Evolutionary conservation across 2,888 invertebrate genomes (phyloP), one percentile per base, ranked within the genome.

Genomic region (Acutogordius australiensis): DNA sequence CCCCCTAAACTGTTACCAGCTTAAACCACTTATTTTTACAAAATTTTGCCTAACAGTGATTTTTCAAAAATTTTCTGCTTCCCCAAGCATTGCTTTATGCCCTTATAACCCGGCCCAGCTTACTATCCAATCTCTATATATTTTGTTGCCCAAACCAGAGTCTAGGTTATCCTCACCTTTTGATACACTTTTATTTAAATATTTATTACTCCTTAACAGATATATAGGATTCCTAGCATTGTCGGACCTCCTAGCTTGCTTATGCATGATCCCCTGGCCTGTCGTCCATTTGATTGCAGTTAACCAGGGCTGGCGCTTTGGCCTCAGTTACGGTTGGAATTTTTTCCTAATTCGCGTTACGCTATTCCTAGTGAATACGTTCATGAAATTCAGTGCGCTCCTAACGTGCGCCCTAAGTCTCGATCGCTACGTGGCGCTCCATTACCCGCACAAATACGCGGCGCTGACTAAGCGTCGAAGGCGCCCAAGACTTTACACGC

Each of bases 381-480:
- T 57, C 29, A 57, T 57, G 58, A 57, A 57, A 30, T 29, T 30
- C 18, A 29, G 29, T 18, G 30, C 29, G 8, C 26, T 57, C 2
- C 30, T 57, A 23, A 57, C 58, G 8, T 28, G 28, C 18, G 58
- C 58, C 8, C 58, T 57, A 2, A 29, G 29, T 29, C 23, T 29
- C 8, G 58, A 57, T 29, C 28, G 58, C 4, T 57, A 57, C 29
- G 30, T 30, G 23, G 58, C 58, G 8, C 28, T 57, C 28, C 58
- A 57, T 30, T 18, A 57, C 23, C 58, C 58, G 13, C 28, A 29
- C 23, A 57, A 29, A 29, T 57, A 57, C 29, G 37, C 37, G 37
- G 37, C 37, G 18, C 8, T 37, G 18, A 37, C 37, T 18, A 37
- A 37, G 18, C 37, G 8, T 18, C 37, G 18, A 37, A 18, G 4